These are phyloP conservation scores for Myoxocephalus aenaeus DNA, from an alignment of 2,797 vertebrate genomes.

Conservation along the genomic window DNA sequence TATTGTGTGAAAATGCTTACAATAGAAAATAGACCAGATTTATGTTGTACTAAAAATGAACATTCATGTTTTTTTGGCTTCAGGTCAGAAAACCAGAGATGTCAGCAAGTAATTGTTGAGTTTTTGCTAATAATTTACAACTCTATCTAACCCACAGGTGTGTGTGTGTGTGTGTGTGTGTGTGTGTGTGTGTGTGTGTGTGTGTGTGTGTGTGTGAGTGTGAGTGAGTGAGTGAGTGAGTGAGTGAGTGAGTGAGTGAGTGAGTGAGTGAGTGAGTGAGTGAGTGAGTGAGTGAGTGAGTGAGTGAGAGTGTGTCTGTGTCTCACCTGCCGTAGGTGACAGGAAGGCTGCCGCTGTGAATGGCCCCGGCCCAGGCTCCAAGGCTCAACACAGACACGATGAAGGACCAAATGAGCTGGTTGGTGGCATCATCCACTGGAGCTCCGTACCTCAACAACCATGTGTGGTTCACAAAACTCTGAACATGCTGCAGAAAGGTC, in stretches of 20 bases:
- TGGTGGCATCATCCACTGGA: slow-evolving; percentile 67
- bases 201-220: slow-evolving; percentile 3
- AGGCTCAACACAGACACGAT: too few species aligned
- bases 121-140: slow-evolving; percentile 8
- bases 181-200: not conserved
- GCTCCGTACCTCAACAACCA: slow-evolving; percentile 77
- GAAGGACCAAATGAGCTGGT: slow-evolving; percentile 85
- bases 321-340: too few species aligned
- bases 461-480: slow-evolving; percentile 81
- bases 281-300: too few species aligned
- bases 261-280: too few species aligned
- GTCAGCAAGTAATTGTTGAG: slow-evolving; percentile 1
- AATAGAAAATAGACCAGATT: not conserved
- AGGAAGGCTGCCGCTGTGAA: too few species aligned
- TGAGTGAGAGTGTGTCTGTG: too few species aligned
- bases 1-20: not conserved
- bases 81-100: not conserved
- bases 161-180: slow-evolving; percentile 1
- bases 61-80: not conserved
- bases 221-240: not conserved
- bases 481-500: slow-evolving; percentile 83
- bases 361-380: too few species aligned
- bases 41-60: not conserved
- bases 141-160: too few species aligned
- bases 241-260: not conserved